phyloP scores from a whole-genome alignment of 2,113 vertebrate species.

The Dasyurus viverrinus region DNA sequence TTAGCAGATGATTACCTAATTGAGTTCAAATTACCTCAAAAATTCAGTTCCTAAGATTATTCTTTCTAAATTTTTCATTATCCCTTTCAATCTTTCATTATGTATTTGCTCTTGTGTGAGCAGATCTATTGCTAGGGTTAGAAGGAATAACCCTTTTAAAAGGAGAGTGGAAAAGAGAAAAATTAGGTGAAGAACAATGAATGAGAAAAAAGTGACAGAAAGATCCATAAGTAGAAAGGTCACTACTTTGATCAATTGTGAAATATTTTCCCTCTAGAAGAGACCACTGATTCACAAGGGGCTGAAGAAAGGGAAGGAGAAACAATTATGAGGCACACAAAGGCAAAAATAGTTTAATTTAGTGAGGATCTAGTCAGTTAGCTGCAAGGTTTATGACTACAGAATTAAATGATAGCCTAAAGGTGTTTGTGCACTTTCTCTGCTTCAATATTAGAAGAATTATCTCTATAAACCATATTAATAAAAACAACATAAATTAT shows the following conservation, averaged over 20 bases:
- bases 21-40: neutral
- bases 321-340: neutral
- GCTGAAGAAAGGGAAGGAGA: neutral
- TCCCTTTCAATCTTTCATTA: neutral
- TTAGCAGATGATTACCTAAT: neutral
- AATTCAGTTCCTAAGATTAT: neutral
- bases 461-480: neutral
- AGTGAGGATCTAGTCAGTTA: neutral
- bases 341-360: neutral
- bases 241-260: neutral
- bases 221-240: neutral
- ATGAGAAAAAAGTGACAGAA: neutral
- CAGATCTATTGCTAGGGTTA: neutral
- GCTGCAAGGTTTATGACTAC: neutral
- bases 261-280: neutral
- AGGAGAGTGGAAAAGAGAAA: neutral
- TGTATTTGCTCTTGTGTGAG: neutral
- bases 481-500: neutral
- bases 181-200: neutral
- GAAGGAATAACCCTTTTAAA: neutral
- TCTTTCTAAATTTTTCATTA: neutral
- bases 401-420: neutral
- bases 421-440: neutral
- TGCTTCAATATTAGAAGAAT: slow-evolving; percentile 21
- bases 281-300: neutral